phyloP scores from a whole-genome alignment of 2,797 vertebrate genomes.

The Pseudochirops cupreus region DNA sequence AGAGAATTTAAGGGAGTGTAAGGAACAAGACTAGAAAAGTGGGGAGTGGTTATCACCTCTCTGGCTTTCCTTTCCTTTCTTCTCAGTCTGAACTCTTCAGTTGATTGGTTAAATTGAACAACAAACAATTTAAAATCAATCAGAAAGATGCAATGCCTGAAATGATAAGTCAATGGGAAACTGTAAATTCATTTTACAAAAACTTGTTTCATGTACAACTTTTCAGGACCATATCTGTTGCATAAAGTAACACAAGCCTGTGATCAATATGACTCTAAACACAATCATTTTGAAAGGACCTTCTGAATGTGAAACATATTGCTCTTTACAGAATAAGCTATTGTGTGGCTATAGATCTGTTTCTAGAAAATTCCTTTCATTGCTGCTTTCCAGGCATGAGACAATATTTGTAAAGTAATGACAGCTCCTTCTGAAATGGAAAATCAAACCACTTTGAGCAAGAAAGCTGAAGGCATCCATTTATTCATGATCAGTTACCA shows the following conservation, averaged over 20 bases:
- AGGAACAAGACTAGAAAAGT: too few relatives aligned
- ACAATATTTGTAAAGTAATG: background rate
- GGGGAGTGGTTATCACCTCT: too few relatives aligned
- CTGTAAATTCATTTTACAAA: background rate
- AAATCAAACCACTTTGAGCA: background rate
- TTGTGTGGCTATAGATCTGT: background rate
- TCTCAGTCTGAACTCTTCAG: too few relatives aligned
- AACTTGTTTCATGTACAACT: background rate
- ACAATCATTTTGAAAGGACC: slow-evolving; percentile 10
- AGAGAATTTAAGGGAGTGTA: too few relatives aligned
- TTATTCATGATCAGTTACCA: background rate
- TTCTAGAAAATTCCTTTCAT: slow-evolving; percentile 4
- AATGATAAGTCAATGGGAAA: background rate
- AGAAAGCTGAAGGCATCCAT: background rate
- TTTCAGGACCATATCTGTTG: background rate
- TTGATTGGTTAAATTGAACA: background rate
- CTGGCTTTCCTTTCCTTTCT: too few relatives aligned
- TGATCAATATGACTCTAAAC: background rate
- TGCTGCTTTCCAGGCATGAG: background rate
- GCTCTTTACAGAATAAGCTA: background rate
- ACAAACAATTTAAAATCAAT: background rate
- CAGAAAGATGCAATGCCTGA: background rate
- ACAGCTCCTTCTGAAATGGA: background rate
- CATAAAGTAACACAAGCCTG: background rate
- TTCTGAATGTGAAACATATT: fast-evolving